phyloP scores from a whole-genome alignment of 2,888 invertebrate genomes.

The Drosophila multiciliata region DNA sequence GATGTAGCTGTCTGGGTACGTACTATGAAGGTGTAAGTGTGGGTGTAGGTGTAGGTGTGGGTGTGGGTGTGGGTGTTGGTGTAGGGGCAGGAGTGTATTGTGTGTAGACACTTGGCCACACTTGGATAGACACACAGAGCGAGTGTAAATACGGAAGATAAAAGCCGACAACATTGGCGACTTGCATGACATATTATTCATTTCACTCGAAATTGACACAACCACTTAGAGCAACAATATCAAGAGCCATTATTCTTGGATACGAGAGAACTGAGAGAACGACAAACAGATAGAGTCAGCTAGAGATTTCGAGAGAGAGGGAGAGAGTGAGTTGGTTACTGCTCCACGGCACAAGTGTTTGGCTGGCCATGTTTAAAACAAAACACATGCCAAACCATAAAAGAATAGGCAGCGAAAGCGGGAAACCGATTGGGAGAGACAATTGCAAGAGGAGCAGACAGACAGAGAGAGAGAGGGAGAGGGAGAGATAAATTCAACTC shows the following conservation, averaged over 20 bases:
- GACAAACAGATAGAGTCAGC: constrained; percentile 2
- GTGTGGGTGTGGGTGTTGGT: background rate
- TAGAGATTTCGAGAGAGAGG: background rate
- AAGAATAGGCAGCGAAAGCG: constrained; percentile 9
- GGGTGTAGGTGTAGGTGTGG: background rate
- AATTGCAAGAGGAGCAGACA: background rate
- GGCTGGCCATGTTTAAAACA: constrained; percentile 50
- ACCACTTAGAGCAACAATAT: constrained; percentile 69
- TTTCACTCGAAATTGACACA: constrained; percentile 72
- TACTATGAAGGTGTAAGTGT: background rate
- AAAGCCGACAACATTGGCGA: constrained; percentile 55
- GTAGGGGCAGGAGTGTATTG: background rate
- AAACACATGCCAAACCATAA: constrained; percentile 47
- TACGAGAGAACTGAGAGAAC: background rate
- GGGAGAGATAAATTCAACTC: background rate
- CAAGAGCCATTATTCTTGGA: constrained; percentile 65
- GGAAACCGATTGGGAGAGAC: constrained; percentile 5
- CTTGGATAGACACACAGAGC: constrained; percentile 23
- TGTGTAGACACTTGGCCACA: constrained; percentile 13
- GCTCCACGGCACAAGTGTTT: constrained; percentile 34
- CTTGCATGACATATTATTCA: constrained; percentile 68
- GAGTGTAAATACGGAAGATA: constrained; percentile 55
- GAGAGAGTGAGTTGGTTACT: background rate
- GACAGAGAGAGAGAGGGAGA: background rate
- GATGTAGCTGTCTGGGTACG: background rate